A percentile compares a stretch with the other conserved stretches of the same genome.
These are phyloP conservation scores for Trachemys scripta DNA, from an alignment of 2,113 vertebrate genomes.

Conservation along the genomic window DNA sequence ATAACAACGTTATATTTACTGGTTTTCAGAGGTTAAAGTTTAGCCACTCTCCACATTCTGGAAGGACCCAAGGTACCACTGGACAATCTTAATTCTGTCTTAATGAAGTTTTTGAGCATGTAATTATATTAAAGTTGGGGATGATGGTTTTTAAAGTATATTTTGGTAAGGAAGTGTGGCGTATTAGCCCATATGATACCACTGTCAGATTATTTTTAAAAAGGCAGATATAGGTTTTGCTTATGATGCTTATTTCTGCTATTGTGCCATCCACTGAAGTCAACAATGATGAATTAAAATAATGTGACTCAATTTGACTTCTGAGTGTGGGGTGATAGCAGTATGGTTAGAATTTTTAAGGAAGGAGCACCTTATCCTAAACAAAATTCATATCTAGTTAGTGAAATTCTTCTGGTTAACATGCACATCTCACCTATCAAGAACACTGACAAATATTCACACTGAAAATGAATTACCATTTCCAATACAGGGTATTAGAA, in stretches of 20 bases:
- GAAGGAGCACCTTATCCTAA: background rate
- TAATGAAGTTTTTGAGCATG: background rate
- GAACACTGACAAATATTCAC: background rate
- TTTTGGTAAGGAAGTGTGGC: background rate
- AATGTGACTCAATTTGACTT: background rate
- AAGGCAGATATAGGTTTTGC: background rate
- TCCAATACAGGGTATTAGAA: background rate
- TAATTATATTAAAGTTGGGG: background rate
- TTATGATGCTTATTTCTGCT: conserved; percentile 10
- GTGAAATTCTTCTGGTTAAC: background rate
- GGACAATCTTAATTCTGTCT: background rate
- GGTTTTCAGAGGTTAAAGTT: background rate
- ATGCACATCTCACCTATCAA: no score
- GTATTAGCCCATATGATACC: background rate
- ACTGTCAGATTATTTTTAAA: background rate
- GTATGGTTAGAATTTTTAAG: background rate
- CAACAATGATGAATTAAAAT: background rate
- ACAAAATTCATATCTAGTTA: background rate
- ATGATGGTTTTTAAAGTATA: background rate
- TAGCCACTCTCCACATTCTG: background rate
- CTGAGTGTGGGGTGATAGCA: background rate
- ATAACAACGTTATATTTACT: background rate
- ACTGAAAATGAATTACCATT: background rate
- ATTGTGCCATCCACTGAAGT: background rate
- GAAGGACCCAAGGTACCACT: background rate